A percentile compares a stretch with the other conserved stretches of the same genome.
Conservation (phyloP, 2,888 invertebrate genomes). For the Bibio marci region DNA sequence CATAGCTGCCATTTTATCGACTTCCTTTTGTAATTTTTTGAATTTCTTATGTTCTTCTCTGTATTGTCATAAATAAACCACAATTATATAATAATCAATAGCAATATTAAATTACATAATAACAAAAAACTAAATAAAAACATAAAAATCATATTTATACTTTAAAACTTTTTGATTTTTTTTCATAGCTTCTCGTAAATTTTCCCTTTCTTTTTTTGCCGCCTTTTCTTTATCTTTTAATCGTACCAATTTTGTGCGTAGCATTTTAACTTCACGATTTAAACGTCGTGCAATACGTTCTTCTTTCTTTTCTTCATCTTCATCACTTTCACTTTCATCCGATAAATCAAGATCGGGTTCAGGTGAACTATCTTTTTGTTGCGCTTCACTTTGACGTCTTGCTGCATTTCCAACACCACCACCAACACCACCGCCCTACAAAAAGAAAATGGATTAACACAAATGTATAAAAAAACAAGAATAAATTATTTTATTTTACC, state of each 20-base stretch:
- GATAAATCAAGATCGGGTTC: constrained; percentile 40
- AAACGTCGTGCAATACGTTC: constrained; percentile 54
- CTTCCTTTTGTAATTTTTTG: constrained; percentile 69
- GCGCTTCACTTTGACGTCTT: constrained; percentile 25
- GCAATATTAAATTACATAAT: constrained; percentile 7
- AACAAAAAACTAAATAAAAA: constrained; percentile 1
- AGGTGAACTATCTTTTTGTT: constrained; percentile 37
- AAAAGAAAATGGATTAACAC: not conserved
- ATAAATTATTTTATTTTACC: constrained; percentile 1
- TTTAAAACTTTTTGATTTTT: constrained; percentile 61
- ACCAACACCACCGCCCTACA: not conserved
- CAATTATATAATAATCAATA: constrained; percentile 2
- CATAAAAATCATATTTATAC: constrained; percentile 27
- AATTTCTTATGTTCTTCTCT: constrained; percentile 68
- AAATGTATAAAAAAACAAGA: not conserved
- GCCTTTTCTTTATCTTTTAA: constrained; percentile 47
- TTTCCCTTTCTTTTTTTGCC: constrained; percentile 62
- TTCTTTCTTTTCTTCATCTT: constrained; percentile 43
- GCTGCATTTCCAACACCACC: constrained; percentile 14
- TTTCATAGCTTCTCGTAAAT: constrained; percentile 61
- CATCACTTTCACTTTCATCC: constrained; percentile 44
- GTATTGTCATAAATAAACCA: constrained; percentile 8
- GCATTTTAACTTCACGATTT: constrained; percentile 26
- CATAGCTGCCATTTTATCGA: constrained; percentile 77
- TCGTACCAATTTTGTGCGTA: constrained; percentile 32